A percentile compares a stretch with the other conserved stretches of the same genome.
These are phyloP conservation scores for Channallabes apus DNA, from an alignment of 2,797 vertebrate genomes.

Conservation along the genomic window DNA sequence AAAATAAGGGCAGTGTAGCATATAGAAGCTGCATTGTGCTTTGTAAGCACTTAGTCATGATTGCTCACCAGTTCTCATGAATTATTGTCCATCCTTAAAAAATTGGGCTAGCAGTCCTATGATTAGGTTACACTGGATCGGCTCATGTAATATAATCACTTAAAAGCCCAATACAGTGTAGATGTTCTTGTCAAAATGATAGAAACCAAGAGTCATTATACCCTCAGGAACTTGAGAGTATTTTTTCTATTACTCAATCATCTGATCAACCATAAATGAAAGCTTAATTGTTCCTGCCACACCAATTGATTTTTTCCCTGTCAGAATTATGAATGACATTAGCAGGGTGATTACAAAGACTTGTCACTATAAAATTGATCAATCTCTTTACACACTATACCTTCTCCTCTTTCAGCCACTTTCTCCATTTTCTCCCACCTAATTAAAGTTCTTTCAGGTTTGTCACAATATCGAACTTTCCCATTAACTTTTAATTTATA, in stretches of 20 bases:
- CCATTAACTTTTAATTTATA: slow-evolving; percentile 34
- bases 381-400: slow-evolving; percentile 21
- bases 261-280: slow-evolving; percentile 42
- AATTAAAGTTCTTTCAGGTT: slow-evolving; percentile 37
- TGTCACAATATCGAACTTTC: slow-evolving; percentile 36
- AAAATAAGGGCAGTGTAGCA: not conserved
- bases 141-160: slow-evolving; percentile 26
- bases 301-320: slow-evolving; percentile 29
- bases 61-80: slow-evolving; percentile 20
- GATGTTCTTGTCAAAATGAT: slow-evolving; percentile 17
- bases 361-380: slow-evolving; percentile 38
- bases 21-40: not conserved
- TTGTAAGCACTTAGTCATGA: slow-evolving; percentile 47
- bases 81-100: slow-evolving; percentile 26
- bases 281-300: slow-evolving; percentile 36
- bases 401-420: not conserved
- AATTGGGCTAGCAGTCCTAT: slow-evolving; percentile 17
- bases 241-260: slow-evolving; percentile 40
- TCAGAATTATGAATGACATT: slow-evolving; percentile 47
- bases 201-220: slow-evolving; percentile 31
- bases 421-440: slow-evolving; percentile 17
- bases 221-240: slow-evolving; percentile 19
- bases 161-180: slow-evolving; percentile 16
- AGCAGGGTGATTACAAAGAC: slow-evolving; percentile 42
- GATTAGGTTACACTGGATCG: slow-evolving; percentile 8